Conservation (phyloP, 2,888 invertebrate species). For the Idaea aversata region DNA sequence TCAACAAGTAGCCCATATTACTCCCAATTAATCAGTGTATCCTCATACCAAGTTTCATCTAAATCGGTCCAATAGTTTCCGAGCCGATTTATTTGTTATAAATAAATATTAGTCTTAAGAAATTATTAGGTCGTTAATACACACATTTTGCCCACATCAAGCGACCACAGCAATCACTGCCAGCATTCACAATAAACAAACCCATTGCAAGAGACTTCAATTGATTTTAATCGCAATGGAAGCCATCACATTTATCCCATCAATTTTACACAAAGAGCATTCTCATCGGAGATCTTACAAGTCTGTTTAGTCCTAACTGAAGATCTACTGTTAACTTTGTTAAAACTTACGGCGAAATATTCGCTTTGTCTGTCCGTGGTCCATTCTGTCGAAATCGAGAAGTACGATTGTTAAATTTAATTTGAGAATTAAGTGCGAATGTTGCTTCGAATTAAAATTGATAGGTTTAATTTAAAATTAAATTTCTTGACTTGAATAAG, state of each 20-base stretch:
- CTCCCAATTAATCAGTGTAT: no score
- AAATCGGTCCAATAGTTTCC: no score
- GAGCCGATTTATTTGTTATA: no score
- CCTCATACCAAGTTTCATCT: no score
- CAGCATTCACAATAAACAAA: no score
- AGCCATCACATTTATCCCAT: background rate
- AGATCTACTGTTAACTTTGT: conserved; percentile 41
- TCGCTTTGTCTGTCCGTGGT: conserved; percentile 5
- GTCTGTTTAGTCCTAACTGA: conserved; percentile 11
- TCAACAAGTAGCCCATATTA: no score
- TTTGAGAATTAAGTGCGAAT: conserved; percentile 21
- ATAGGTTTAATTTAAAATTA: conserved; percentile 3
- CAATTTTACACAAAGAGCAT: background rate
- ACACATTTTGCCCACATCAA: no score
- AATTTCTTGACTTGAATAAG: background rate
- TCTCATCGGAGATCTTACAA: background rate
- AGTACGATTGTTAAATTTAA: conserved; percentile 19
- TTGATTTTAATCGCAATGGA: no score
- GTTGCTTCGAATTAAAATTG: conserved; percentile 13
- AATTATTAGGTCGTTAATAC: no score
- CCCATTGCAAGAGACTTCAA: no score
- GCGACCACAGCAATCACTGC: no score
- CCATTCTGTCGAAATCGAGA: conserved; percentile 13
- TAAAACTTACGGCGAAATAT: conserved; percentile 38
- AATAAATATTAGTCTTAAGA: no score